phyloP scores from a whole-genome alignment of 37 sponge, comb jelly and placozoan genomes.

The Trichoplax adhaerens region DNA sequence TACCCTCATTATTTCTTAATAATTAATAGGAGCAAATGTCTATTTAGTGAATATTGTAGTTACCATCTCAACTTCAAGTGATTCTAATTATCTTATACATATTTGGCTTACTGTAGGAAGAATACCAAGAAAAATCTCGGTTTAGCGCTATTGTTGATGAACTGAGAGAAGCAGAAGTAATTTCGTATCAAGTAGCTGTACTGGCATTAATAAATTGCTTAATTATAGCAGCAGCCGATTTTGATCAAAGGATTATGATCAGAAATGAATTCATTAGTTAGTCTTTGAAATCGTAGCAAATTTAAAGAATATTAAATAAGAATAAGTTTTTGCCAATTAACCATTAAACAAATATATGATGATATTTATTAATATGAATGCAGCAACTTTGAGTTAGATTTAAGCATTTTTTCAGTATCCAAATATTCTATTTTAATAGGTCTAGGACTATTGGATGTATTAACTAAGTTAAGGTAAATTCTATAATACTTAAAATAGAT shows the following conservation, averaged over 20 bases:
- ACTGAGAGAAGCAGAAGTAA: constrained; percentile 26
- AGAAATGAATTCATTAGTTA: constrained; percentile 52
- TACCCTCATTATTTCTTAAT: not conserved
- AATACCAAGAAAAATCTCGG: not conserved
- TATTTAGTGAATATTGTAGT: not conserved
- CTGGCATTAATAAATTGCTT: constrained; percentile 75
- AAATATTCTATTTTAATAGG: constrained; percentile 12
- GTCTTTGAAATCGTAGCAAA: not conserved
- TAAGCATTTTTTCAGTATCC: too few species aligned
- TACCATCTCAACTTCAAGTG: not conserved
- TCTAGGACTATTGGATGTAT: constrained; percentile 21
- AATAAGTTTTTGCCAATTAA: too few species aligned
- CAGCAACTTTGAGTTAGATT: too few species aligned
- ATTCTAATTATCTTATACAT: constrained; percentile 13
- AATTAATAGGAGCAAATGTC: not conserved
- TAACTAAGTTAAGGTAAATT: constrained; percentile 18
- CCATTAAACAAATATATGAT: too few species aligned
- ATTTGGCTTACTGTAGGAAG: constrained; percentile 23
- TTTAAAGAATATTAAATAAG: not conserved
- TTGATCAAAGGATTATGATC: constrained; percentile 18
- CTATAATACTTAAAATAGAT: too few species aligned
- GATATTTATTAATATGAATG: too few species aligned
- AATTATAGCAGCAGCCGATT: constrained; percentile 22
- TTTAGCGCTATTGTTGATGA: constrained; percentile 64
- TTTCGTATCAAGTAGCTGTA: constrained; percentile 35